These are phyloP conservation scores for Agonopterix alstromeriana DNA, from an alignment of 2,888 invertebrate species.

Conservation along the genomic window DNA sequence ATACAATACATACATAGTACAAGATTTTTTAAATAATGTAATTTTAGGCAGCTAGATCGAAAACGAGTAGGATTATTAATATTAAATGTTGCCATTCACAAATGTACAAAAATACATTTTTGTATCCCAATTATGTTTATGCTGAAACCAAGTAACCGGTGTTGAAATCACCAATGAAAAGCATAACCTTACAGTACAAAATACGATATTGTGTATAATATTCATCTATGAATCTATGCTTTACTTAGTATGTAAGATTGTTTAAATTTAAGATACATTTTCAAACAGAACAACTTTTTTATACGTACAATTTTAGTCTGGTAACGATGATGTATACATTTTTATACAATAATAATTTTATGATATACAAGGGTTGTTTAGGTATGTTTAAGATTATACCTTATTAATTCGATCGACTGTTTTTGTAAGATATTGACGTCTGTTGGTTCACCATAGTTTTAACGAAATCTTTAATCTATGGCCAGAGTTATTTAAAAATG, in stretches of 20 bases:
- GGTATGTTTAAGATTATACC: constrained; percentile 51
- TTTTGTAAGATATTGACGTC: constrained; percentile 15
- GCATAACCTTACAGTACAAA: constrained; percentile 73
- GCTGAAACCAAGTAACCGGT: constrained; percentile 8
- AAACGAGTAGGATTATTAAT: constrained; percentile 24
- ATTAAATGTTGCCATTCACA: constrained; percentile 31
- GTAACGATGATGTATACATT: constrained; percentile 35
- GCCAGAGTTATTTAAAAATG: background rate
- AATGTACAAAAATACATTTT: constrained; percentile 17
- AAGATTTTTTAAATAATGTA: constrained; percentile 10
- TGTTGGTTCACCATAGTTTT: constrained; percentile 8
- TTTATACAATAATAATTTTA: constrained; percentile 20
- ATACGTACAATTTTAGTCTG: constrained; percentile 50
- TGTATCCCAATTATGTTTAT: constrained; percentile 12
- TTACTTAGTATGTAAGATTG: constrained; percentile 61
- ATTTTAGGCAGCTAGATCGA: constrained; percentile 32
- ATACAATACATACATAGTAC: constrained; percentile 14
- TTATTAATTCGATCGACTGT: constrained; percentile 52
- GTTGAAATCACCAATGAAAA: constrained; percentile 8
- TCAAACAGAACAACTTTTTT: constrained; percentile 38
- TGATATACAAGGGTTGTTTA: constrained; percentile 43
- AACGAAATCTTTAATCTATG: no score
- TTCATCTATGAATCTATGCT: constrained; percentile 65
- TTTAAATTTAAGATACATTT: constrained; percentile 30
- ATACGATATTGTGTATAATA: constrained; percentile 64